These are phyloP conservation scores for Chloropsis hardwickii DNA, from an alignment of 2,113 vertebrate genomes.

Conservation along the genomic window DNA sequence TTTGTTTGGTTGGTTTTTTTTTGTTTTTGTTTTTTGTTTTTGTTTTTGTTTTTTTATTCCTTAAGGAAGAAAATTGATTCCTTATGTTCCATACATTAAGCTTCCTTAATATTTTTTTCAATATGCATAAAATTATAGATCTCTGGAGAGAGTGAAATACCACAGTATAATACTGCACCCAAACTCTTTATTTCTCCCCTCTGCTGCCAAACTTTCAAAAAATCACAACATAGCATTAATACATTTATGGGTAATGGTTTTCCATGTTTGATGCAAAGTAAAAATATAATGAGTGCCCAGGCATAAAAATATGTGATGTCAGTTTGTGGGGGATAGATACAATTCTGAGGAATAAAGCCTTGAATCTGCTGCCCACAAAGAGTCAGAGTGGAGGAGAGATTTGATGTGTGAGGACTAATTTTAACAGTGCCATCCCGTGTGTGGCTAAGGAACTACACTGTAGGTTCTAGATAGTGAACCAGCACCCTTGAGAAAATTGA, in stretches of 20 bases:
- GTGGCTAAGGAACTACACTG: background rate
- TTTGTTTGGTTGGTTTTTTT: too few relatives aligned
- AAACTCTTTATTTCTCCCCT: background rate
- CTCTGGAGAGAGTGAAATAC: conserved; percentile 68
- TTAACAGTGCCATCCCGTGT: conserved; percentile 62
- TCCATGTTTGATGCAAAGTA: conserved; percentile 1
- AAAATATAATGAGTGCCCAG: background rate
- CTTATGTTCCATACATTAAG: conserved; percentile 63
- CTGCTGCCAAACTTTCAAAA: conserved; percentile 58
- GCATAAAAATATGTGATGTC: background rate
- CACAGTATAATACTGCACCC: background rate
- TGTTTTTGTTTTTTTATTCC: background rate
- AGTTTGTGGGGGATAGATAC: background rate
- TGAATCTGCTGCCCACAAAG: background rate
- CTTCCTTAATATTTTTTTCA: conserved; percentile 65
- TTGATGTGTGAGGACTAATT: background rate
- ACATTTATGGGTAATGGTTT: background rate
- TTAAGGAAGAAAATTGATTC: conserved; percentile 67
- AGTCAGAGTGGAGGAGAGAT: background rate
- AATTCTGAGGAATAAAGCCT: background rate
- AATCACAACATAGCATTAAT: conserved; percentile 6
- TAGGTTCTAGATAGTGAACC: background rate
- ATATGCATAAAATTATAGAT: conserved; percentile 55
- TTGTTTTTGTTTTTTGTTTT: too few relatives aligned
- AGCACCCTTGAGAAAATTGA: background rate